Evolutionary conservation across 2,888 invertebrate species (phyloP), one percentile per base, ranked within the genome.

Genomic region (Spodoptera exigua): DNA sequence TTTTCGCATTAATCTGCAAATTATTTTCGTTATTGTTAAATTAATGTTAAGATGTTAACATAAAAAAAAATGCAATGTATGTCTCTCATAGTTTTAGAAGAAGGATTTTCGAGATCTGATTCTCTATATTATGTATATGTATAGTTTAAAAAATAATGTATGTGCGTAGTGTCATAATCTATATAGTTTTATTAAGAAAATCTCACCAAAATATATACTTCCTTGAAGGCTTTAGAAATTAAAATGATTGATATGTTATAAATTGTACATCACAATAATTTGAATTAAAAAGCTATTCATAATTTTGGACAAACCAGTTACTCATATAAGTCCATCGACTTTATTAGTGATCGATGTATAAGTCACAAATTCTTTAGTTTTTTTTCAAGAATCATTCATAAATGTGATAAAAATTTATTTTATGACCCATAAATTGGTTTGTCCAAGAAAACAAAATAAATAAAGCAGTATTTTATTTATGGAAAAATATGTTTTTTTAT

Each of bases 211-310:
- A 92, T 92, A 92, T 89, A 87, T 88, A 79, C n/a, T 78, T 82
- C 79, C 72, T 83, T 80, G 75, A 74, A 85, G 82, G 78, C 76
- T 78, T 82, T 76, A 70, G 66, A 82, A 87, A 85, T 74, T 81
- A 85, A 79, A 71, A 75, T 74, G 72, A 69, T 84, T 92, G 92
- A 93, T 93, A 92, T 93, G 93, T 92, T 73, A 83, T 78, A 83
- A 41, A 87, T 81, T 87, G 86, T 86, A 88, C 87, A 88, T 89
- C 83, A 89, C 82, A 89, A 86, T 83, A 74, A 65, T 66, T 68
- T 75, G 58, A 75, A 75, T 73, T 65, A 49, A 70, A 64, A 63
- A 73, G 59, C 68, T 54, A 27, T 75, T 61, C 35, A 70, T 44
- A 53, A 59, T 68, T 46, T 48, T 32, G 7, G 48, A 59, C 53